Percentiles rank a stretch among this genome's conserved stretches.
Conservation (phyloP, 2,888 invertebrate genomes). For the Mactromeris polynyma region DNA sequence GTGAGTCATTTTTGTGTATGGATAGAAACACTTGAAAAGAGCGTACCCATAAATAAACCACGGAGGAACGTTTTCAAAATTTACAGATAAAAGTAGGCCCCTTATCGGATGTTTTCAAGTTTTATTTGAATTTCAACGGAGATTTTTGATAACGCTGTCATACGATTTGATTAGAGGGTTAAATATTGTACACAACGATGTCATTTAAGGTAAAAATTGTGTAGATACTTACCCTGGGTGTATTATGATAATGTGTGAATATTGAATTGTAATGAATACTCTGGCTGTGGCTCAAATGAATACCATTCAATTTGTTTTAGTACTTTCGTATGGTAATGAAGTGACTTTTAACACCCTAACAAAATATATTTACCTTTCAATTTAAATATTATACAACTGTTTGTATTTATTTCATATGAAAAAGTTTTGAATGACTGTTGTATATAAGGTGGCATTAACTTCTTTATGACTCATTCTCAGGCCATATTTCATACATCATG, state of each 20-base stretch:
- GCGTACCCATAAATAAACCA: not conserved
- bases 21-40: slow-evolving; percentile 7
- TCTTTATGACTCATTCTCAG: not conserved
- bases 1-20: slow-evolving; percentile 20
- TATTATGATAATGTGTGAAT: slow-evolving; percentile 14
- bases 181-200: slow-evolving; percentile 15
- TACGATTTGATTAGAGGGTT: slow-evolving; percentile 25
- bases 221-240: not conserved
- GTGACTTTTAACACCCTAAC: not conserved
- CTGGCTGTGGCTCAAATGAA: not conserved
- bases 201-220: slow-evolving; percentile 30
- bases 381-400: not conserved
- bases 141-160: slow-evolving; percentile 60
- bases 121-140: slow-evolving; percentile 52
- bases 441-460: not conserved
- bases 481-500: not conserved
- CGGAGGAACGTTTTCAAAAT: slow-evolving; percentile 23
- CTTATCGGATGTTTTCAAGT: slow-evolving; percentile 53
- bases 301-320: not conserved
- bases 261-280: not conserved
- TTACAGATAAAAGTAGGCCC: slow-evolving; percentile 38
- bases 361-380: slow-evolving; percentile 8
- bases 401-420: not conserved
- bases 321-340: not conserved
- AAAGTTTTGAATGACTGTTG: not conserved